Evolutionary conservation across 2,113 vertebrate genomes (phyloP).

Genomic region (Daphoenositta chrysoptera): DNA sequence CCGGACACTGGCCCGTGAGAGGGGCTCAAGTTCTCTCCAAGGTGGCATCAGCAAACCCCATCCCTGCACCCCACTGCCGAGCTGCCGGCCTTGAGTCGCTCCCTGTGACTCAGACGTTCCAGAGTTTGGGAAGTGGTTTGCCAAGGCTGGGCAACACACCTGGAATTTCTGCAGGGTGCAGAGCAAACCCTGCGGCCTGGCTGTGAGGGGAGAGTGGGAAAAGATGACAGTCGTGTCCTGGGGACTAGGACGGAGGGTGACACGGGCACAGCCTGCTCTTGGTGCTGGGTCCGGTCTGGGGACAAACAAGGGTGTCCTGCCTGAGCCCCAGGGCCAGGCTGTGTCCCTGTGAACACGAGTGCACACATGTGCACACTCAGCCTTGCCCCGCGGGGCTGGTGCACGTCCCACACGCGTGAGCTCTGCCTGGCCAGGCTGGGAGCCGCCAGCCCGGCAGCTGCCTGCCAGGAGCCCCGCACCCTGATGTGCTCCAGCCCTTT

Average conservation of each 20-base stretch:
- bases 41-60: background rate
- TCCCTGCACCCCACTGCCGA: fast-evolving
- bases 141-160: background rate
- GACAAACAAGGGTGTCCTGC: fast-evolving
- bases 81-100: background rate
- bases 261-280: fast-evolving
- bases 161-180: background rate
- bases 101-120: background rate
- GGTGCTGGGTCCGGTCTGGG: fast-evolving
- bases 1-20: background rate
- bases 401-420: background rate
- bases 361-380: fast-evolving
- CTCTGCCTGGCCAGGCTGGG: background rate
- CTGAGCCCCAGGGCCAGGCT: fast-evolving
- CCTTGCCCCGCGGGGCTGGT: background rate
- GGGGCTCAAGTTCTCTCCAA: background rate
- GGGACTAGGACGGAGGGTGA: background rate
- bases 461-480: background rate
- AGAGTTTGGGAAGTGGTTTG: background rate
- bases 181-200: background rate
- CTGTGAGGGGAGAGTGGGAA: fast-evolving
- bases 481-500: constrained; percentile 19
- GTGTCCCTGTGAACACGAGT: fast-evolving
- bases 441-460: background rate
- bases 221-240: fast-evolving